These are phyloP conservation scores for Drosophila helvetica DNA, from an alignment of 2,888 invertebrate genomes.

Conservation along the genomic window DNA sequence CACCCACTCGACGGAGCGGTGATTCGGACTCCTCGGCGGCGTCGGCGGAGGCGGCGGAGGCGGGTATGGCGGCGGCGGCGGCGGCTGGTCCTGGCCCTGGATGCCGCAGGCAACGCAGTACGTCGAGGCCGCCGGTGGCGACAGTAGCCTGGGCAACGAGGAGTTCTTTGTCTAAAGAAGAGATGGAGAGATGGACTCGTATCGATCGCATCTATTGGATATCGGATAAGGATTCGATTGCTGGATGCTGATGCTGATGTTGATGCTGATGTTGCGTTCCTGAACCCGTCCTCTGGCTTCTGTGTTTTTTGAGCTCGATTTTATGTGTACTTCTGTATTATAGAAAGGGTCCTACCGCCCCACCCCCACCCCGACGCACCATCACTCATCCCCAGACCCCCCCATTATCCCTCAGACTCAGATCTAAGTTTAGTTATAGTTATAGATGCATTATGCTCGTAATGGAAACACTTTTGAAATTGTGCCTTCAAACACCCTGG, in stretches of 20 bases:
- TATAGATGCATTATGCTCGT: constrained; percentile 10
- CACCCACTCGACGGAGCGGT: constrained; percentile 82
- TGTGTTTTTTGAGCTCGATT: neutral
- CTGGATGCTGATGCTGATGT: neutral
- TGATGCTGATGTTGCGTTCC: neutral
- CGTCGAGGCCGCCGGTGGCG: constrained; percentile 25
- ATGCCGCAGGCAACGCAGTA: constrained; percentile 40
- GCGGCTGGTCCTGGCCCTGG: constrained; percentile 67
- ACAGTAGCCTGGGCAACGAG: constrained; percentile 59
- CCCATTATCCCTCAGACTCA: neutral
- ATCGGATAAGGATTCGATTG: neutral
- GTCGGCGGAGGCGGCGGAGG: constrained; percentile 53
- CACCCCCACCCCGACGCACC: neutral
- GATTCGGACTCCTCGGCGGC: constrained; percentile 79
- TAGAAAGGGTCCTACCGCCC: constrained; percentile 9
- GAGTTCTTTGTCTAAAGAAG: constrained; percentile 67
- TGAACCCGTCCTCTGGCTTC: neutral
- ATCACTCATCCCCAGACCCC: neutral
- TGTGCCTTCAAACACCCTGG: constrained; percentile 71
- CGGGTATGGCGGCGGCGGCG: constrained; percentile 37
- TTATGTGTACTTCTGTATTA: constrained; percentile 15
- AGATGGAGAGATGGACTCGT: neutral
- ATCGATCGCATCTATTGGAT: neutral
- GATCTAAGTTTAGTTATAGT: constrained; percentile 21
- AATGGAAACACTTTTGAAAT: constrained; percentile 64